Evolutionary conservation across 2,797 vertebrate species (phyloP).

Genomic region (Pantherophis alleghaniensis): DNA sequence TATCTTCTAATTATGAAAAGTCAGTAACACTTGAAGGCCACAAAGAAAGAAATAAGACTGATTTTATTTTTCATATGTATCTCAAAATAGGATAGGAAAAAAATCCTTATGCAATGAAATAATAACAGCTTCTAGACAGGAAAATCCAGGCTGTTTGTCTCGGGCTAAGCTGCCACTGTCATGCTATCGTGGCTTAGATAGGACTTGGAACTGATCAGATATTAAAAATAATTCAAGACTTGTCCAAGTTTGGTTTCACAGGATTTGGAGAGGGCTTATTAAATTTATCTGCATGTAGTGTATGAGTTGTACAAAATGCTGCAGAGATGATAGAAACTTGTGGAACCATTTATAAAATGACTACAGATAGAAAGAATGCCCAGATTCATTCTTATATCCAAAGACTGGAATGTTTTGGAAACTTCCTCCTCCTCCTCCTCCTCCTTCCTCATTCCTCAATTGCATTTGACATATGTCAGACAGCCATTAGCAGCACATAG

Average conservation of each 20-base stretch:
- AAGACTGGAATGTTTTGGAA: not conserved
- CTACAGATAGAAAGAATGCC: not conserved
- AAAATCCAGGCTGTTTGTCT: not conserved
- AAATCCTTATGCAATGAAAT: not conserved
- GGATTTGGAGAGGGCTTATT: not conserved
- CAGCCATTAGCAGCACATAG: slow-evolving; percentile 15
- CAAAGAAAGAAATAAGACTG: not conserved
- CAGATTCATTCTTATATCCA: not conserved
- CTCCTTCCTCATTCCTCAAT: not conserved
- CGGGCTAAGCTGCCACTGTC: not conserved
- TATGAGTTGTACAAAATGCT: not conserved
- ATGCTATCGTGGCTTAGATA: not conserved
- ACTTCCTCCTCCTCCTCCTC: not conserved
- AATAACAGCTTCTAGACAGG: not conserved
- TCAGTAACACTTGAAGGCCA: not conserved
- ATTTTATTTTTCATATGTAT: not conserved
- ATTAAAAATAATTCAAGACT: not conserved
- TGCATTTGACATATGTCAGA: slow-evolving; percentile 23
- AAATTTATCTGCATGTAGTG: not conserved
- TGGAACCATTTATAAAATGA: not conserved
- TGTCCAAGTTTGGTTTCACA: not conserved
- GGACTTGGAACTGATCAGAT: not conserved
- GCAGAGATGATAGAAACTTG: not conserved
- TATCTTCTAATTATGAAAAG: not conserved
- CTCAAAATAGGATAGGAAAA: not conserved